phyloP scores from a whole-genome alignment of 2,113 vertebrate species.

The Eurypyga helias region DNA sequence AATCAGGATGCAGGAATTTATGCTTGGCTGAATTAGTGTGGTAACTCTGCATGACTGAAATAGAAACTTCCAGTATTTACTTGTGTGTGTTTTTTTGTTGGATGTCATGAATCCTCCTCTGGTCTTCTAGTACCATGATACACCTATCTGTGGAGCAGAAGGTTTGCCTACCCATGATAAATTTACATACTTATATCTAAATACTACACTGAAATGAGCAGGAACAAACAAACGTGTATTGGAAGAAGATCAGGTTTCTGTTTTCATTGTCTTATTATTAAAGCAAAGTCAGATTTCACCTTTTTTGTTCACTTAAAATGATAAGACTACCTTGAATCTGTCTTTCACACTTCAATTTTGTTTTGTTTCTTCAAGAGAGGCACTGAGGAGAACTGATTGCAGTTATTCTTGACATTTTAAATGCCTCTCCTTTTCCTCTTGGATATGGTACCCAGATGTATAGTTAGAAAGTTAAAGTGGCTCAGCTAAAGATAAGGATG shows the following conservation, averaged over 20 bases:
- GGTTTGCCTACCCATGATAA: background rate
- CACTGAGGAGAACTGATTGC: slow-evolving; percentile 26
- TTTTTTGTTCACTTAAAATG: background rate
- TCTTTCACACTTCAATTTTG: slow-evolving; percentile 37
- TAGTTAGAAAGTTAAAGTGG: slow-evolving; percentile 64
- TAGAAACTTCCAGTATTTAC: background rate
- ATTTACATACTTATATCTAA: background rate
- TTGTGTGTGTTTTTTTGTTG: background rate
- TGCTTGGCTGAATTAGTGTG: background rate
- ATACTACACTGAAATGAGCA: background rate
- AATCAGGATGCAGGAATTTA: background rate
- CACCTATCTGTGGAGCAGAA: background rate
- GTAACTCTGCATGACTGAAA: background rate
- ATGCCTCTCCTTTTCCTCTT: slow-evolving; percentile 47
- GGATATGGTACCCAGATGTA: slow-evolving; percentile 54
- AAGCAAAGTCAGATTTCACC: background rate
- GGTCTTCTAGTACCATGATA: background rate
- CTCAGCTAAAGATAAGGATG: slow-evolving; percentile 49
- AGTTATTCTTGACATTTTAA: slow-evolving; percentile 57
- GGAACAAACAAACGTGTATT: background rate
- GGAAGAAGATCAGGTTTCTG: background rate
- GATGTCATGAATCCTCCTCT: background rate
- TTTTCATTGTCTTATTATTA: background rate
- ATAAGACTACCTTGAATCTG: background rate
- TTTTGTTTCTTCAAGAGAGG: slow-evolving; percentile 44